Percentiles rank a stretch among this genome's conserved stretches.
Evolutionary conservation across 1,140 invertebrate species (phyloP).

Genomic region (Acyrthosiphon pisum): DNA sequence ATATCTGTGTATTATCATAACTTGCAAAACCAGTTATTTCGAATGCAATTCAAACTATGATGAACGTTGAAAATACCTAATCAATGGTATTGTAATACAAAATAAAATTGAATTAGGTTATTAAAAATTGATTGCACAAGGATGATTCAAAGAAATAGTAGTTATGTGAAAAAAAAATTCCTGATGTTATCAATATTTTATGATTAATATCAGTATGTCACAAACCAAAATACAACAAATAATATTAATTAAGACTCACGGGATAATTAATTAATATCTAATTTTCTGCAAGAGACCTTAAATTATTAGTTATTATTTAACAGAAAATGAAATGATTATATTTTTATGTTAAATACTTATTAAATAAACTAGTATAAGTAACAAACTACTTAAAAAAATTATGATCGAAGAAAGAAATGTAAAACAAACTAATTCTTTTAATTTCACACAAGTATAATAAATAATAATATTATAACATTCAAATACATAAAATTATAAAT

Average conservation of each 20-base stretch:
- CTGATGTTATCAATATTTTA: neutral
- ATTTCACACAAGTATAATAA: neutral
- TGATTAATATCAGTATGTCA: neutral
- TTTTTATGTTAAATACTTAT: too few species aligned
- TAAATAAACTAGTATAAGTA: too few species aligned
- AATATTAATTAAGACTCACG: neutral
- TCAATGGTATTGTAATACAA: neutral
- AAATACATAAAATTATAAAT: neutral
- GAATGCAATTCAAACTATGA: neutral
- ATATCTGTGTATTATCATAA: slow-evolving; percentile 10
- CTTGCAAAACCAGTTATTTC: slow-evolving; percentile 48
- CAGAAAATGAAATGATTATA: neutral
- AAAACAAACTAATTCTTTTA: neutral
- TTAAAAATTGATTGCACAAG: neutral
- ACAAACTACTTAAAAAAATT: neutral
- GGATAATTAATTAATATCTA: neutral
- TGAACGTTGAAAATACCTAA: neutral
- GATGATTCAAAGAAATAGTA: neutral
- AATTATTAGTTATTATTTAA: too few species aligned
- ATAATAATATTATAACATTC: neutral
- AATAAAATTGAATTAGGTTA: slow-evolving; percentile 5
- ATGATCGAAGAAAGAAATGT: neutral
- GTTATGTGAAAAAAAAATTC: neutral
- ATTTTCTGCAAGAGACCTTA: neutral
- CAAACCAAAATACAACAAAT: neutral